Evolutionary conservation across 2,888 invertebrate genomes (phyloP), one percentile per base, ranked within the genome.

Genomic region (Anarsia innoxiella): DNA sequence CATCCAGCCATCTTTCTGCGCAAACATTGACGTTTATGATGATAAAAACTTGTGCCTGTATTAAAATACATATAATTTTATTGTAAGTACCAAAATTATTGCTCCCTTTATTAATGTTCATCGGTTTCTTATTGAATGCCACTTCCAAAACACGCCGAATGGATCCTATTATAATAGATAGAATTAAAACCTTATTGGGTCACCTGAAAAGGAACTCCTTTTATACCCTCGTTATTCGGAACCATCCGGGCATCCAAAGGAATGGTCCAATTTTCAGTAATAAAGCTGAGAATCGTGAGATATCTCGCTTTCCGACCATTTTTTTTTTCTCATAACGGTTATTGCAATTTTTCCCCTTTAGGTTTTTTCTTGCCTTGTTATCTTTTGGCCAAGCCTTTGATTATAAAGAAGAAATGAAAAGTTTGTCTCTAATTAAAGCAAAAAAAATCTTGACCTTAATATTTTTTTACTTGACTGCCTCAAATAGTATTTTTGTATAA

Each of bases 251-350:
- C 40, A 37, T 37, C 38, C 37, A 37, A 43, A 38, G 45, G 46
- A 53, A 49, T 45, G 45, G 45, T 46, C 46, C 49, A 52, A 53
- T 55, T 54, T 45, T 39, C 48, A 48, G 41, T 40, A 38, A 39
- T 36, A 42, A 44, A 36, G 40, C 44, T 37, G 26, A 28, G 36
- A 13, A 11, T 31, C 32, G 8, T 32, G 23, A 26, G 15, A 33
- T 33, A 14, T 25, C 33, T 26, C 26, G n/a, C n/a, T 34, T 13
- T 26, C 9, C 38, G 31, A 15, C 27, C 27, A 38, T 33, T 12
- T 19, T 38, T 32, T 33, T 34, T 34, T n/a, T n/a, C n/a, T n/a
- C 14, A 13, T 13, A 33, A 25, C 13, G 14, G 12, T 25, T 14
- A 13, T 25, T 25, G 8, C 8, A 9, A 9, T 25, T 25, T n/a